These are phyloP conservation scores for Xanthostigma xanthostigma DNA, from an alignment of 2,888 invertebrate species.

Conservation along the genomic window DNA sequence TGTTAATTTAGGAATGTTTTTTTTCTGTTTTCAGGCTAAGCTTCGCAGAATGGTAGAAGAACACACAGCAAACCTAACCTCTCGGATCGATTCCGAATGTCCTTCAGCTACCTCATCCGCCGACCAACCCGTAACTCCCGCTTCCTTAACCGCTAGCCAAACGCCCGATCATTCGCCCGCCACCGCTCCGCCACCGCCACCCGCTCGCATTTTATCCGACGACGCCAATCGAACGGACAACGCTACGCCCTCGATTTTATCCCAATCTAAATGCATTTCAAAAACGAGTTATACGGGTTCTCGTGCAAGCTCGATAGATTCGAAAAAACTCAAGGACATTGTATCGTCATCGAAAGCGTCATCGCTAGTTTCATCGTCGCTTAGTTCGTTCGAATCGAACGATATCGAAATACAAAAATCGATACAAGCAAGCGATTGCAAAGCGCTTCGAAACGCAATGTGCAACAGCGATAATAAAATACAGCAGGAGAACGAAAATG, in stretches of 20 bases:
- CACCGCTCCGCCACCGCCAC: slow-evolving; percentile 15
- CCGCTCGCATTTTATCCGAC: slow-evolving; percentile 9
- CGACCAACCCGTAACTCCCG: slow-evolving; percentile 31
- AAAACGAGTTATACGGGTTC: slow-evolving; percentile 17
- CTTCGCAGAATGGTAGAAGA: slow-evolving; percentile 83
- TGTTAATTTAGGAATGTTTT: not conserved
- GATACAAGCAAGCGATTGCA: not conserved
- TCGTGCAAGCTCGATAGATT: slow-evolving; percentile 20
- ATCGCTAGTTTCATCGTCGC: too few relatives aligned
- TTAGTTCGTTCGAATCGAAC: not conserved
- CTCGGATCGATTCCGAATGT: slow-evolving; percentile 27
- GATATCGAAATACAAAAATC: not conserved
- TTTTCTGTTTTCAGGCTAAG: slow-evolving; percentile 41
- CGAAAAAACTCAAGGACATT: slow-evolving; percentile 10
- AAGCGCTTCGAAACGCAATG: not conserved
- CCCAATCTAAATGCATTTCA: not conserved
- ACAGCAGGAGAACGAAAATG: too few relatives aligned
- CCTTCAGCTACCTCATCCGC: slow-evolving; percentile 24
- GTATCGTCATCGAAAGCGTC: not conserved
- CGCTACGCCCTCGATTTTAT: not conserved
- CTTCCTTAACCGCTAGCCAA: slow-evolving; percentile 18
- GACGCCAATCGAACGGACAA: slow-evolving; percentile 1
- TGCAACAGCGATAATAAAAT: too few relatives aligned
- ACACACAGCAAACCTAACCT: slow-evolving; percentile 38
- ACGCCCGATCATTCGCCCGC: slow-evolving; percentile 17